phyloP scores from a whole-genome alignment of 2,888 invertebrate species.

The Hypomecis atomaria region DNA sequence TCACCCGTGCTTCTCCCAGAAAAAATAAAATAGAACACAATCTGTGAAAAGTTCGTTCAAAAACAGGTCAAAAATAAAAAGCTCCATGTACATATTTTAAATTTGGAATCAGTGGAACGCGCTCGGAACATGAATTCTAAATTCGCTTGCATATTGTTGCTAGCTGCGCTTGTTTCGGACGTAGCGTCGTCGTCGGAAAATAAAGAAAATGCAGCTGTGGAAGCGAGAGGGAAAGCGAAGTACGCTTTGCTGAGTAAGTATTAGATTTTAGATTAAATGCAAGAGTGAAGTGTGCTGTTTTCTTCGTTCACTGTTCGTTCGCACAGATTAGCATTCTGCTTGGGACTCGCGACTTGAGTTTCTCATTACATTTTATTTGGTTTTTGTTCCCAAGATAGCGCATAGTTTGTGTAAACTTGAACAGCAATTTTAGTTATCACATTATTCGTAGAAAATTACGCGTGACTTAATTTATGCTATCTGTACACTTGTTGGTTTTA shows the following conservation, averaged over 20 bases:
- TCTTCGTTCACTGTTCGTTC: not conserved
- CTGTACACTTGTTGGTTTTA: too few relatives aligned
- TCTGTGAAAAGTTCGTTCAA: not conserved
- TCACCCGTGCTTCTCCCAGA: not conserved
- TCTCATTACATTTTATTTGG: conserved; percentile 11
- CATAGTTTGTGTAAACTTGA: not conserved
- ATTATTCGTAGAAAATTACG: too few relatives aligned
- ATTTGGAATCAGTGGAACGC: conserved; percentile 8
- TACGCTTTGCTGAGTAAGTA: conserved; percentile 75
- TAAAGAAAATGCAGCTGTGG: conserved; percentile 48
- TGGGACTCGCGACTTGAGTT: conserved; percentile 1
- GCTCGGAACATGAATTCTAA: conserved; percentile 32
- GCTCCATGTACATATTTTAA: not conserved
- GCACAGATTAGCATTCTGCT: conserved; percentile 13
- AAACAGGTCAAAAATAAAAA: not conserved
- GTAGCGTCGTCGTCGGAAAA: conserved; percentile 43
- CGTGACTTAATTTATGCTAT: too few relatives aligned
- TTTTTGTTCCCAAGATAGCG: not conserved
- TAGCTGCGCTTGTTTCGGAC: conserved; percentile 35
- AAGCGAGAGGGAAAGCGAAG: conserved; percentile 71
- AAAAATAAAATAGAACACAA: not conserved
- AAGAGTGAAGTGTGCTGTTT: conserved; percentile 2
- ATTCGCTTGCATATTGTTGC: conserved; percentile 34
- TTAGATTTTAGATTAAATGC: conserved; percentile 20
- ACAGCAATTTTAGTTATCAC: not conserved